A percentile compares a stretch with the other conserved stretches of the same genome.
Conservation (phyloP, 2,797 vertebrate genomes). For the Kryptolebias ocellatus region DNA sequence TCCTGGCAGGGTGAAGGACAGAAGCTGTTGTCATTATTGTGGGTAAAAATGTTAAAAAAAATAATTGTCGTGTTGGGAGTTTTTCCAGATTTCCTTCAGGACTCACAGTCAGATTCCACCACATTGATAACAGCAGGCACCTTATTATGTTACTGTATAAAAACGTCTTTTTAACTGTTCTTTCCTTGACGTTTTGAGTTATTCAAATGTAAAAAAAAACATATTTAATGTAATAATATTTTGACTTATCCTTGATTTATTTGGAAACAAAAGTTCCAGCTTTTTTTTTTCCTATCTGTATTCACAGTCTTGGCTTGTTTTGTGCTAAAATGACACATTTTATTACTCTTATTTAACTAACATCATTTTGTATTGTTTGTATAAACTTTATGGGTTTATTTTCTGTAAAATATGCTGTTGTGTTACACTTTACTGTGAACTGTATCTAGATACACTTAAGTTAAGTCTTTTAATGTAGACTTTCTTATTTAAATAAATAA, state of each 20-base stretch:
- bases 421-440: conserved; percentile 64
- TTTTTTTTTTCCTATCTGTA: conserved; percentile 1
- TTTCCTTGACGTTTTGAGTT: conserved; percentile 17
- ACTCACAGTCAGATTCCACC: conserved; percentile 48
- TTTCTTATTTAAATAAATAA: conserved; percentile 47
- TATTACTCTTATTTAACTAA: conserved; percentile 25
- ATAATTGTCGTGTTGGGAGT: conserved; percentile 7
- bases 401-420: conserved; percentile 25
- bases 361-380: conserved; percentile 17
- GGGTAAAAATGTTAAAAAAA: conserved; percentile 13
- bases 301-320: conserved; percentile 4
- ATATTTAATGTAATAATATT: conserved; percentile 11
- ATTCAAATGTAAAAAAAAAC: not conserved
- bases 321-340: conserved; percentile 40
- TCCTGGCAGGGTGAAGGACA: conserved; percentile 9
- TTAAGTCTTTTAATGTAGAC: not conserved
- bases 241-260: not conserved
- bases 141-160: conserved; percentile 1
- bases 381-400: conserved; percentile 6
- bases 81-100: conserved; percentile 23
- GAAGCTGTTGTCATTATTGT: not conserved
- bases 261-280: conserved; percentile 3
- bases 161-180: conserved; percentile 15
- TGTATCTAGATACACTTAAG: conserved; percentile 33
- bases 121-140: conserved; percentile 28